phyloP scores from a whole-genome alignment of 2,888 invertebrate species.

The Sepioteuthis lessoniana region DNA sequence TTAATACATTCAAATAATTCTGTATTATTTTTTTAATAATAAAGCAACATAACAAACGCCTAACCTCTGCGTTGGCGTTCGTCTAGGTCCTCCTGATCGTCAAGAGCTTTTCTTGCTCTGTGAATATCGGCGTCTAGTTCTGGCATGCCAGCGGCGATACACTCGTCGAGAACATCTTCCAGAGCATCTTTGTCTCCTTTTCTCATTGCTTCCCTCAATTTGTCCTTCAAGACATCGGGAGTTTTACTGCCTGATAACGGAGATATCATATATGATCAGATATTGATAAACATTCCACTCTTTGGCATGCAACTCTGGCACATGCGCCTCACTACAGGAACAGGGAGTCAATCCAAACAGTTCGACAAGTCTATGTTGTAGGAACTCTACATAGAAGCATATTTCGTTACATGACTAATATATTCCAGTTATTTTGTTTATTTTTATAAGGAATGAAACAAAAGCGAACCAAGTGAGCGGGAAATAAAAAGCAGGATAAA shows the following conservation, averaged over 20 bases:
- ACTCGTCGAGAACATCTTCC: background rate
- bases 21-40: too few species aligned
- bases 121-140: conserved; percentile 37
- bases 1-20: too few species aligned
- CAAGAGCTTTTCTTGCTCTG: conserved; percentile 38
- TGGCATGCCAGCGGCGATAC: background rate
- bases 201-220: conserved; percentile 37
- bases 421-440: background rate
- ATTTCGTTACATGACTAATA: background rate
- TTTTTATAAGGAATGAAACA: background rate
- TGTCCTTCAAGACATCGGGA: background rate
- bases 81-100: background rate
- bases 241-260: conserved; percentile 3
- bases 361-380: too few species aligned
- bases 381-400: background rate
- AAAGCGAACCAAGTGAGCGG: background rate
- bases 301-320: background rate
- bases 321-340: background rate
- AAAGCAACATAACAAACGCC: background rate
- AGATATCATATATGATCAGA: background rate
- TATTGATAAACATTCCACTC: background rate
- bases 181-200: background rate
- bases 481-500: too few species aligned
- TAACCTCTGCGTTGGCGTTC: background rate
- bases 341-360: background rate